Evolutionary conservation across 2,113 vertebrate species (phyloP), one percentile per base, ranked within the genome.

Genomic region (Sturnus vulgaris): DNA sequence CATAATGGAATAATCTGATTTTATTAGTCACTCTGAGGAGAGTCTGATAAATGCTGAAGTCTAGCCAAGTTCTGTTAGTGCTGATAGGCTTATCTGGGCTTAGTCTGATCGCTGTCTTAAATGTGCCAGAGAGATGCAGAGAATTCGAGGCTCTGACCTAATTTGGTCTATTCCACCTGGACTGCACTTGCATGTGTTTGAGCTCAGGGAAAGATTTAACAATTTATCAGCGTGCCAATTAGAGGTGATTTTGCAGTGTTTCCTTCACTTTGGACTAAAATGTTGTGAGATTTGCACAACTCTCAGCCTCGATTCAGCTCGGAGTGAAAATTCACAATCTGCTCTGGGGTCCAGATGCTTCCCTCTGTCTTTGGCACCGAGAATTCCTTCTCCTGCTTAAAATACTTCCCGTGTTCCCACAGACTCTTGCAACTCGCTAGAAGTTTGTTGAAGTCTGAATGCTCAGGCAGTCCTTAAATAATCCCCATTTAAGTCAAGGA

Each of bases 21-120:
- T 94, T 90, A 81, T 94, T 90, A 95, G 61, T 92, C 24, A 19
- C 39, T 84, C 89, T 86, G 50, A 17, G 73, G 70, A 80, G 73
- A 63, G 56, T 35, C 24, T 86, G 70, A 88, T 55, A 65, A 81
- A 88, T 78, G 76, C 63, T 92, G 88, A 84, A 87, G 71, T 85
- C 42, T 59, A 52, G 88, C 88, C 90, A 93, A 37, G 44, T 82
- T 66, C 72, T 92, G 28, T 46, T 78, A 64, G 76, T n/a, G 21
- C 40, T 81, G 52, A 88, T 56, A 56, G 72, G 72, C 23, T 90
- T 94, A 86, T 55, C 84, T 81, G 14, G 78, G 68, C 79, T 85
- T 42, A 66, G 66, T 35, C 63, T 94, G 89, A 85, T 90, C 47
- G 6, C 9, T 81, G 84, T 50, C 88, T 93, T 63, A 31, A 81